phyloP scores from a whole-genome alignment of 2,113 vertebrate genomes.

The Lepisosteus oculatus region DNA sequence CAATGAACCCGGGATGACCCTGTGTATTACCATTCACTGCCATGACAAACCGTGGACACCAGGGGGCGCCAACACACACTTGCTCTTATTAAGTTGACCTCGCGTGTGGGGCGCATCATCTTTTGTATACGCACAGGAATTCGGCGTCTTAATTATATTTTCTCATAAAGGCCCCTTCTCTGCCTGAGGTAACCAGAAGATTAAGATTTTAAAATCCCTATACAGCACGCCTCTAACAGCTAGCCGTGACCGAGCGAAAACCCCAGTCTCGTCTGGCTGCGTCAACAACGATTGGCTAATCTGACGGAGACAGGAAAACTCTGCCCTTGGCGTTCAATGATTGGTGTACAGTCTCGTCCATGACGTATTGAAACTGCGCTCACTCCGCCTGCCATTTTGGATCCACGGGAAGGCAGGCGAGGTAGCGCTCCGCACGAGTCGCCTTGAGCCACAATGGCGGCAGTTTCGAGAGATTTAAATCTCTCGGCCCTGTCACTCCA shows the following conservation, averaged over 20 bases:
- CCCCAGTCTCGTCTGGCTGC: background rate
- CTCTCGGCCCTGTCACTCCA: slow-evolving; percentile 23
- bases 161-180: background rate
- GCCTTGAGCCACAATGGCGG: slow-evolving; percentile 34
- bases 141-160: background rate
- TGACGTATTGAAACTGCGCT: slow-evolving; percentile 31
- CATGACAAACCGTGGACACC: background rate
- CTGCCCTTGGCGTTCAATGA: slow-evolving; percentile 21
- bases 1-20: too few species aligned
- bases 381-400: slow-evolving; percentile 54
- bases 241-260: background rate
- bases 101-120: slow-evolving; percentile 14
- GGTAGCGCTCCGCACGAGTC: too few species aligned
- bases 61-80: slow-evolving; percentile 15
- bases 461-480: slow-evolving; percentile 31
- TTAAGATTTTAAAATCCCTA: too few species aligned
- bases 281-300: background rate
- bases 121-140: background rate
- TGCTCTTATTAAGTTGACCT: slow-evolving; percentile 12
- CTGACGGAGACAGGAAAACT: background rate
- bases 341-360: slow-evolving; percentile 26
- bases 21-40: background rate
- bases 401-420: slow-evolving; percentile 27
- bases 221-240: background rate
- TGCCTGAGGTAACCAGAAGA: background rate